phyloP scores from a whole-genome alignment of 2,797 vertebrate species.

The Oryzias dopingdopingensis region DNA sequence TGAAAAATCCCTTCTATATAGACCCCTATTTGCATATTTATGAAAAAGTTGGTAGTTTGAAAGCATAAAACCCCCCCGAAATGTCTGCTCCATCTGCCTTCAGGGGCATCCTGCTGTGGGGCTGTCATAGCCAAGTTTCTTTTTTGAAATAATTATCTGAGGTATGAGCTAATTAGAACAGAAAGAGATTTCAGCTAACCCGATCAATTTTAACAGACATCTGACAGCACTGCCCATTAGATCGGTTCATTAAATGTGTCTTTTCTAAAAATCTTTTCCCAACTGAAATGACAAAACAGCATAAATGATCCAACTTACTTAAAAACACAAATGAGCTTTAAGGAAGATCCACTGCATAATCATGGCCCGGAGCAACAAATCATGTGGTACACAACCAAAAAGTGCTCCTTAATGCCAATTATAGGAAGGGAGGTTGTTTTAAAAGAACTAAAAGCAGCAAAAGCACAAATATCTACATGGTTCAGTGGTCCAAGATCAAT shows the following conservation, averaged over 20 bases:
- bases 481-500: neutral
- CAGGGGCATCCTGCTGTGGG: conserved; percentile 68
- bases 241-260: conserved; percentile 66
- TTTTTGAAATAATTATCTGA: conserved; percentile 79
- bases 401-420: too few species aligned
- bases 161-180: conserved; percentile 82
- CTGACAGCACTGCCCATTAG: conserved; percentile 63
- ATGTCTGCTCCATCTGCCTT: conserved; percentile 45
- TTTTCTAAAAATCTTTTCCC: conserved; percentile 11
- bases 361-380: too few species aligned
- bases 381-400: too few species aligned
- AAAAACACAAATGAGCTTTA: neutral
- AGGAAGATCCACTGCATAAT: too few species aligned
- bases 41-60: conserved; percentile 27
- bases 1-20: too few species aligned
- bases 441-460: too few species aligned
- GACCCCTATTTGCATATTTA: too few species aligned
- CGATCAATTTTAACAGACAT: conserved; percentile 78
- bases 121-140: conserved; percentile 71
- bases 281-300: neutral
- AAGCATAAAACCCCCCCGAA: conserved; percentile 25
- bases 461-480: too few species aligned
- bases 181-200: conserved; percentile 74
- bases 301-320: neutral
- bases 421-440: too few species aligned